Conservation (phyloP, 2,113 vertebrate species). For the Sakesphorus luctuosus region DNA sequence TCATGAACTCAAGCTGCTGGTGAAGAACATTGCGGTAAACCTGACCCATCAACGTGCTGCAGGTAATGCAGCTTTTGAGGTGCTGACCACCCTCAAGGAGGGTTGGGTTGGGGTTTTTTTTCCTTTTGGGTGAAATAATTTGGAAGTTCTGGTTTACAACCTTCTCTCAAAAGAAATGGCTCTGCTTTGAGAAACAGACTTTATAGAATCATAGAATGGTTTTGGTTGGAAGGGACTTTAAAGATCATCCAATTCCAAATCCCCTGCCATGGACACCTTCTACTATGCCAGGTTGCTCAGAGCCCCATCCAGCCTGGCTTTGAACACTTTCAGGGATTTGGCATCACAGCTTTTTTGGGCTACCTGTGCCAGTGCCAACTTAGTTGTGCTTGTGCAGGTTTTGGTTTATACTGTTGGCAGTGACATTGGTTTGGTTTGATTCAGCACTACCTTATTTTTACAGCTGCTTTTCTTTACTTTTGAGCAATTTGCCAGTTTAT, state of each 20-base stretch:
- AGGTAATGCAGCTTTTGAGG: constrained; percentile 59
- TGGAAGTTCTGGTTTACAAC: background rate
- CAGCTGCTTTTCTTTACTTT: background rate
- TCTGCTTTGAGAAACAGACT: background rate
- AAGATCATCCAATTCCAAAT: background rate
- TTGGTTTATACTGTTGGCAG: background rate
- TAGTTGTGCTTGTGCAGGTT: background rate
- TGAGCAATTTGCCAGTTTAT: background rate
- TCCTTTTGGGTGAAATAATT: background rate
- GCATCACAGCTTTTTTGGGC: background rate
- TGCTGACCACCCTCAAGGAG: background rate
- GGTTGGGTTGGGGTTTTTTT: background rate
- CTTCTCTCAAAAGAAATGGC: background rate
- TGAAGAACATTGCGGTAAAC: constrained; percentile 84
- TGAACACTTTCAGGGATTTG: background rate
- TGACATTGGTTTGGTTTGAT: background rate
- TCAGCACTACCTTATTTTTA: background rate
- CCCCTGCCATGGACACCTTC: background rate
- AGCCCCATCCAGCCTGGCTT: background rate
- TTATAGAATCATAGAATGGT: background rate
- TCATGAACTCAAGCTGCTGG: constrained; percentile 90
- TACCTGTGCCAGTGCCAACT: background rate
- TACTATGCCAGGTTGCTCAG: background rate
- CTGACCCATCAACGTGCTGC: constrained; percentile 74
- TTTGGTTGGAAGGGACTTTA: background rate